These are phyloP conservation scores for Anadara kagoshimensis DNA, from an alignment of 1,140 invertebrate species.

Conservation along the genomic window DNA sequence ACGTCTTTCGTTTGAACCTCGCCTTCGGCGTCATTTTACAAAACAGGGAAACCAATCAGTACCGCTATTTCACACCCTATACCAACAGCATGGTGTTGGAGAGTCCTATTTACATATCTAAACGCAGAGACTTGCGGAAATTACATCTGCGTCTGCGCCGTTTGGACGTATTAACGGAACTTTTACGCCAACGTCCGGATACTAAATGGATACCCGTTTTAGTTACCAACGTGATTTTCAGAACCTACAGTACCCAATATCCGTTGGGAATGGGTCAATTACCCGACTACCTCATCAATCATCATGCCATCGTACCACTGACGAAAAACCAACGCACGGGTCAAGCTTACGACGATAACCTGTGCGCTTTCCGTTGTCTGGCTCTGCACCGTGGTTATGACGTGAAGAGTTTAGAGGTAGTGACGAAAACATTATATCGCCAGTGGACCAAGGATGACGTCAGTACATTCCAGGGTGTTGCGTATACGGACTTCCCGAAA, in stretches of 20 bases:
- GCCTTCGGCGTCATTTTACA: conserved; percentile 10
- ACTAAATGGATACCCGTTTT: conserved; percentile 21
- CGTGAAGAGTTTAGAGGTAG: not conserved
- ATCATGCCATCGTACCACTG: conserved; percentile 7
- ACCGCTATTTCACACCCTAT: no score
- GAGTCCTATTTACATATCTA: no score
- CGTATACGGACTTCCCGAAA: not conserved
- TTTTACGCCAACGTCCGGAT: conserved; percentile 19
- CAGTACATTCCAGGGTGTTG: no score
- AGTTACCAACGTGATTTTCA: conserved; percentile 21
- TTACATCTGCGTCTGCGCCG: conserved; percentile 11
- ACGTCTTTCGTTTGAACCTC: conserved; percentile 23
- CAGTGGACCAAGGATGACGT: no score
- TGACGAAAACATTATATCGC: no score
- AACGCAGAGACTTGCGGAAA: no score
- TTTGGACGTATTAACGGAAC: conserved; percentile 11
- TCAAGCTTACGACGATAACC: no score
- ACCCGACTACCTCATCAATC: conserved; percentile 11
- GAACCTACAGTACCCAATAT: conserved; percentile 5
- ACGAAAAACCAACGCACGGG: not conserved
- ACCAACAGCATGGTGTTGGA: no score
- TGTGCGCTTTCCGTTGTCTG: conserved; percentile 28
- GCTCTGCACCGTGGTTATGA: conserved; percentile 7
- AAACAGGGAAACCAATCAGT: conserved; percentile 28
- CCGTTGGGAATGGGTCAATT: no score